These are phyloP conservation scores for Molossus alvarezi DNA, from an alignment of 2,797 vertebrate genomes.

Conservation along the genomic window DNA sequence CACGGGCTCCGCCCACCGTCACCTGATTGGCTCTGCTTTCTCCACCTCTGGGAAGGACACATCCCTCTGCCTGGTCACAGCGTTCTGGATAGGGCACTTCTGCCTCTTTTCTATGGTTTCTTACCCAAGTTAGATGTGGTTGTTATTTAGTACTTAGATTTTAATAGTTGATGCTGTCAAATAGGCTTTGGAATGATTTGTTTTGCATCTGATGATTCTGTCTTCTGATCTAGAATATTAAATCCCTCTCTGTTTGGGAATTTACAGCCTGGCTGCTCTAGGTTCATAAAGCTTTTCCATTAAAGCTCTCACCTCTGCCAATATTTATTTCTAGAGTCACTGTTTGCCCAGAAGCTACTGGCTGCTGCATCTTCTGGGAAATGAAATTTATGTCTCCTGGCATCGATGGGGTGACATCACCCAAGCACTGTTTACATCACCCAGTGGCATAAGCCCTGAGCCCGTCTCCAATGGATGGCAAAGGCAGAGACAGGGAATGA, in stretches of 20 bases:
- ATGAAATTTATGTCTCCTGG: constrained; percentile 82
- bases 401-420: constrained; percentile 79
- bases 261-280: constrained; percentile 70
- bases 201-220: constrained; percentile 43
- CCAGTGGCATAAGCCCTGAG: not conserved
- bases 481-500: not conserved
- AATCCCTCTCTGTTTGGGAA: constrained; percentile 63
- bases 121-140: not conserved
- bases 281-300: constrained; percentile 75
- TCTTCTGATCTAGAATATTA: constrained; percentile 61
- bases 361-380: constrained; percentile 86
- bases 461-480: not conserved
- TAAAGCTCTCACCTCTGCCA: constrained; percentile 81
- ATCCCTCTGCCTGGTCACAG: accelerated
- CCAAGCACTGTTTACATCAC: constrained; percentile 53
- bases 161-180: not conserved
- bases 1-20: not conserved
- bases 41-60: not conserved
- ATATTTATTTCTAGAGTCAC: constrained; percentile 84
- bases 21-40: too few species aligned
- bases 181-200: constrained; percentile 57
- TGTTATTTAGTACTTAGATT: constrained; percentile 54
- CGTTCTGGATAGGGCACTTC: not conserved
- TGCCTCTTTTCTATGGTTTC: constrained; percentile 13
- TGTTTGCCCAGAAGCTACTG: constrained; percentile 85